phyloP scores from a whole-genome alignment of 2,113 vertebrate genomes.

The Rhinoptilus africanus region DNA sequence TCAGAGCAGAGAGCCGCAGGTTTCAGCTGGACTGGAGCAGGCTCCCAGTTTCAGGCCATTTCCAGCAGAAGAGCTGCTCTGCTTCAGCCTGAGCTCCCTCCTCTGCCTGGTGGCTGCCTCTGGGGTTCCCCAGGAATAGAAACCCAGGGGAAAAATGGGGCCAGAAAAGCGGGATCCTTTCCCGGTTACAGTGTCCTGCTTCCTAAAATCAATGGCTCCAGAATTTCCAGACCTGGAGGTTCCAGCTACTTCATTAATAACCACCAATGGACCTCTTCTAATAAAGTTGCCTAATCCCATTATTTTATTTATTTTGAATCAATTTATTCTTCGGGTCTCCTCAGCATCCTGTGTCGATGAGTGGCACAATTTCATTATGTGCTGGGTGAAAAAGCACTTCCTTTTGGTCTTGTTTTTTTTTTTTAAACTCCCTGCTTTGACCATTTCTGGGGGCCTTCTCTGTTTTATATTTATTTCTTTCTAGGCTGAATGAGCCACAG shows the following conservation, averaged over 20 bases:
- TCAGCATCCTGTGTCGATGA: not conserved
- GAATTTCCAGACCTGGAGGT: not conserved
- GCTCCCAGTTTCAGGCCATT: not conserved
- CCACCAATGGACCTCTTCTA: not conserved
- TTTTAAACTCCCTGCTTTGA: not conserved
- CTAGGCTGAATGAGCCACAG: not conserved
- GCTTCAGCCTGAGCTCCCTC: not conserved
- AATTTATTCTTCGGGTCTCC: constrained; percentile 9
- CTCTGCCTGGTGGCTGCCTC: not conserved
- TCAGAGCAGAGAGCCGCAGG: not conserved
- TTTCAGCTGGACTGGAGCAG: not conserved
- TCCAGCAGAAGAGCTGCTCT: not conserved
- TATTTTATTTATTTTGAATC: constrained; percentile 21
- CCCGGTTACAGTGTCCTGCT: not conserved
- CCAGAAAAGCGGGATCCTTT: not conserved
- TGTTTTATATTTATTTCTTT: not conserved
- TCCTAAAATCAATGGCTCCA: not conserved
- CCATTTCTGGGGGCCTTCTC: not conserved
- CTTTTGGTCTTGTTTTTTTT: not conserved
- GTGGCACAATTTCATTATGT: constrained; percentile 13
- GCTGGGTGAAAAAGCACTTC: constrained; percentile 21
- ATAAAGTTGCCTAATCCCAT: constrained; percentile 22
- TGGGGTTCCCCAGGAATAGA: not conserved
- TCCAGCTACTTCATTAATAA: constrained; percentile 6
- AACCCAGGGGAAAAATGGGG: not conserved